Conservation (phyloP, 2,888 invertebrate genomes). For the Xiphydria camelus region DNA sequence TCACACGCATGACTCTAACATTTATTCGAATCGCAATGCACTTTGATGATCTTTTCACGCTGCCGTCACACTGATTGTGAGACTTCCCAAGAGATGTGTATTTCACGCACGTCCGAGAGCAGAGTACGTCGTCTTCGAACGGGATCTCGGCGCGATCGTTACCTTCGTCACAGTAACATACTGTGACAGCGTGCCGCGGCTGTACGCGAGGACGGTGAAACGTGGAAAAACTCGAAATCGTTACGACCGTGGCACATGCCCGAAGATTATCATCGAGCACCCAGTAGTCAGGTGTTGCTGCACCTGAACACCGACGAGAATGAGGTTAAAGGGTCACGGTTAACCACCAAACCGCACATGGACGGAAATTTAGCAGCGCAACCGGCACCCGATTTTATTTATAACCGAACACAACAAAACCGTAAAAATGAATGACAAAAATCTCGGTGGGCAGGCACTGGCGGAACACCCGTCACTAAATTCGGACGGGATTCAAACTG, state of each 20-base stretch:
- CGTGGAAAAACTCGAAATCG: background rate
- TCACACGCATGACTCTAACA: too few relatives aligned
- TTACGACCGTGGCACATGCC: background rate
- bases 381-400: background rate
- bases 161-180: too few relatives aligned
- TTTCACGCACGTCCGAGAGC: too few relatives aligned
- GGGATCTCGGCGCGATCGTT: too few relatives aligned
- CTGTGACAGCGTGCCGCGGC: too few relatives aligned
- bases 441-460: background rate
- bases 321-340: slow-evolving; percentile 30
- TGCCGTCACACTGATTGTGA: too few relatives aligned
- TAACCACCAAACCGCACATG: background rate
- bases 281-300: background rate
- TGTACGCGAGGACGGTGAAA: too few relatives aligned
- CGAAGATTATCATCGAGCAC: background rate
- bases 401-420: background rate
- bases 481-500: background rate
- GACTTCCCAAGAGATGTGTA: too few relatives aligned
- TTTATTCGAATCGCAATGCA: too few relatives aligned
- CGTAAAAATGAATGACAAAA: background rate
- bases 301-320: slow-evolving; percentile 8
- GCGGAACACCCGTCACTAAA: slow-evolving; percentile 1
- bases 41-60: too few relatives aligned
- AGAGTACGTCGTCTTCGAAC: too few relatives aligned
- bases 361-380: background rate